A percentile compares a stretch with the other conserved stretches of the same genome.
phyloP scores from a whole-genome alignment of 2,888 invertebrate species.

The Plebejus melissa region DNA sequence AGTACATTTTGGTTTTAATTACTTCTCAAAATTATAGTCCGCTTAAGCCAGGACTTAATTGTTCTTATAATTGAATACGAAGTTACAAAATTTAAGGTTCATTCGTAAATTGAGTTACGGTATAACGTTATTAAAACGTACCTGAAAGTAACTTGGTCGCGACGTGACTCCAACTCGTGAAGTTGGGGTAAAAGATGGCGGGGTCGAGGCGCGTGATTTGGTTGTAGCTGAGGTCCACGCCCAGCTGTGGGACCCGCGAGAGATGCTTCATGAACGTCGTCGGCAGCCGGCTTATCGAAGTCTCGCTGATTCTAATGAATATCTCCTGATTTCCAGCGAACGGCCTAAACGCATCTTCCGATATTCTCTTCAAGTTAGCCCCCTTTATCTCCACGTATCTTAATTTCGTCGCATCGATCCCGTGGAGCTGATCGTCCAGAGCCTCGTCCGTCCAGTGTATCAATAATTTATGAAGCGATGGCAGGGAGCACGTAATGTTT shows the following conservation, averaged over 20 bases:
- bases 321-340: slow-evolving; percentile 87
- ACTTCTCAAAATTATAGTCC: neutral
- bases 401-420: slow-evolving; percentile 88
- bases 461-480: slow-evolving; percentile 85
- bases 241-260: slow-evolving; percentile 88
- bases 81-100: slow-evolving; percentile 61
- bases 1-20: neutral
- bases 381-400: slow-evolving; percentile 90
- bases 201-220: slow-evolving; percentile 88
- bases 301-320: slow-evolving; percentile 86
- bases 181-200: slow-evolving; percentile 91
- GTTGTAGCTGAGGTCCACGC: slow-evolving; percentile 90
- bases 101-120: slow-evolving; percentile 51
- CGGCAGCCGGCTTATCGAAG: slow-evolving; percentile 88
- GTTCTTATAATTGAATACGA: slow-evolving; percentile 10
- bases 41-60: slow-evolving; percentile 3
- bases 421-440: slow-evolving; percentile 86
- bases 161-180: slow-evolving; percentile 91
- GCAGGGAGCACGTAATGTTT: slow-evolving; percentile 84
- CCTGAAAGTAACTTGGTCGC: slow-evolving; percentile 92
- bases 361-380: slow-evolving; percentile 83
- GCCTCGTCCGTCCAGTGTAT: slow-evolving; percentile 86
- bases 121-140: slow-evolving; percentile 52
- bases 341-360: slow-evolving; percentile 87
- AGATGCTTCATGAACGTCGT: slow-evolving; percentile 88